phyloP scores from a whole-genome alignment of 2,888 invertebrate species.

The Imbricaverruca yamaguchii region DNA sequence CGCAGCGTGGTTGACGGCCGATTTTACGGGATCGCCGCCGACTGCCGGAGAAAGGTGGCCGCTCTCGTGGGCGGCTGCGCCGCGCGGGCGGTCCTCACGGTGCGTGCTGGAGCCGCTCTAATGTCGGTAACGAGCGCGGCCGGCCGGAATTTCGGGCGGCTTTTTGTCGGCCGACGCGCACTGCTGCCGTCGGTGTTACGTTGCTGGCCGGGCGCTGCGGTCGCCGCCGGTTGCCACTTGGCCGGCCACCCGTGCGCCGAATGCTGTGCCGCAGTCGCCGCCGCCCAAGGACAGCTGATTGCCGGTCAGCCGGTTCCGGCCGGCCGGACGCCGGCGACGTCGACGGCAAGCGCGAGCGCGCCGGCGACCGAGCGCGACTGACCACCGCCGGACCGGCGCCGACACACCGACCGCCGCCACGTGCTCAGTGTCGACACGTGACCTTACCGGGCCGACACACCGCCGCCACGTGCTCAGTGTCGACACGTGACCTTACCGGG shows the following conservation, averaged over 20 bases:
- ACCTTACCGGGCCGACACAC: too few relatives aligned
- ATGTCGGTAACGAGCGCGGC: background rate
- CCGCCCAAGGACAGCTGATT: background rate
- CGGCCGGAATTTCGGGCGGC: background rate
- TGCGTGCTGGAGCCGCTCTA: background rate
- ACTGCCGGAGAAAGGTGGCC: background rate
- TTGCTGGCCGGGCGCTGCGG: background rate
- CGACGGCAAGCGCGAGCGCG: too few relatives aligned
- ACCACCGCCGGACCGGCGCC: background rate
- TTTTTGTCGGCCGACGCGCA: background rate
- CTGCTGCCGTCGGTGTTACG: background rate
- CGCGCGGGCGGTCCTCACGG: background rate
- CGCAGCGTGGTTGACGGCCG: background rate
- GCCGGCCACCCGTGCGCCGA: background rate
- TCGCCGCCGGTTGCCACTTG: slow-evolving; percentile 1
- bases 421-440: too few relatives aligned
- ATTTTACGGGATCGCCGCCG: background rate
- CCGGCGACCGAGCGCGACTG: background rate
- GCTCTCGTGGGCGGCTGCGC: too few relatives aligned
- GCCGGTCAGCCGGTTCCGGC: background rate
- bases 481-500: too few relatives aligned
- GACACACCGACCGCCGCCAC: too few relatives aligned
- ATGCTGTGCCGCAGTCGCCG: background rate
- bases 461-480: too few relatives aligned
- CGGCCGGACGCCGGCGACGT: background rate